Evolutionary conservation across 2,797 vertebrate species (phyloP).

Genomic region (Phalloptychus januarius): DNA sequence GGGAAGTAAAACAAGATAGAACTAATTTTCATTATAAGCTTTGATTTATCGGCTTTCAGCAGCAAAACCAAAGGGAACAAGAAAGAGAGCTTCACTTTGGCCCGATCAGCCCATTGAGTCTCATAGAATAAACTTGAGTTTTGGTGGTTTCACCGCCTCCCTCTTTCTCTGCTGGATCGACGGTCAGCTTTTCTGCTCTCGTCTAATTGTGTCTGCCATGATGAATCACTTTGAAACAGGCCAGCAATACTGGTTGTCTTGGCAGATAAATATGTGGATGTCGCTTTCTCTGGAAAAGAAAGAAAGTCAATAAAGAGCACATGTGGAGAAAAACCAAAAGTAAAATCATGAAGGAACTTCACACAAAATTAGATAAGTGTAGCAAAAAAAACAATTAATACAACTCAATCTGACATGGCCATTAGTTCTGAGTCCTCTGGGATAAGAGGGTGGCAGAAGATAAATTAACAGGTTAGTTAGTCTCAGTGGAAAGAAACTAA

Average conservation of each 20-base stretch:
- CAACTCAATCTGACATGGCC: neutral
- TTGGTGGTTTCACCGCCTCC: neutral
- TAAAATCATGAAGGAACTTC: neutral
- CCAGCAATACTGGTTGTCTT: neutral
- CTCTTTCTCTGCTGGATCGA: neutral
- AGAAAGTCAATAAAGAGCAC: neutral
- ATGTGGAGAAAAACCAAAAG: neutral
- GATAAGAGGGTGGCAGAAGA: neutral
- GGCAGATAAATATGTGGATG: neutral
- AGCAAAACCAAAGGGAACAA: neutral
- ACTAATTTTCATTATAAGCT: neutral
- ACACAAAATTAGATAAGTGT: neutral
- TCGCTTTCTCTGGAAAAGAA: neutral
- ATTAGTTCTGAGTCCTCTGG: neutral
- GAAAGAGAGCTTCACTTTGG: neutral
- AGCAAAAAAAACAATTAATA: neutral
- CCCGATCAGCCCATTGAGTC: too few species aligned
- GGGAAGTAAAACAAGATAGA: neutral
- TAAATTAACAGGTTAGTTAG: neutral
- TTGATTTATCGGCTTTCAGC: neutral
- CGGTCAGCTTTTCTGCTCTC: neutral
- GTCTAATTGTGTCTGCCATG: neutral
- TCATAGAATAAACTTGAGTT: neutral
- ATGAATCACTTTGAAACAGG: neutral
- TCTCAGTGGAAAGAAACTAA: neutral